phyloP scores from a whole-genome alignment of 2,113 vertebrate species.

The Neomonachus schauinslandi region DNA sequence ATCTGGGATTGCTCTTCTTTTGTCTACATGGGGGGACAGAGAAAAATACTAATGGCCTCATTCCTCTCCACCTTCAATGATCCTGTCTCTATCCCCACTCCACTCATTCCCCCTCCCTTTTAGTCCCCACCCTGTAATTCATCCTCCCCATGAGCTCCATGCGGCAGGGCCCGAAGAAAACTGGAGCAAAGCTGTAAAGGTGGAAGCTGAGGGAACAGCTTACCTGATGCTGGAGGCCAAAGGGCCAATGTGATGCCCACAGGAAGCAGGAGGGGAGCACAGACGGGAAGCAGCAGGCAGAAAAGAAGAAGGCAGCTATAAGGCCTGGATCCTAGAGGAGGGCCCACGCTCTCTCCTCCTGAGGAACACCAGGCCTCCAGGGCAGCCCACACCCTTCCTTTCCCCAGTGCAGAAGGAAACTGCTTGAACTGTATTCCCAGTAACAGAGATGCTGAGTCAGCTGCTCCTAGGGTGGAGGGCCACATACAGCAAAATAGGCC shows the following conservation, averaged over 20 bases:
- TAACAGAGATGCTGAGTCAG: slow-evolving; percentile 55
- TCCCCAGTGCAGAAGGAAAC: slow-evolving; percentile 32
- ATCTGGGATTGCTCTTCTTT: slow-evolving; percentile 99
- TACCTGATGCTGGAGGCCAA: slow-evolving; percentile 78
- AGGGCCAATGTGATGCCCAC: slow-evolving; percentile 36
- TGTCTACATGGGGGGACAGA: slow-evolving; percentile 86
- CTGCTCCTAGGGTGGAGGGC: slow-evolving; percentile 23
- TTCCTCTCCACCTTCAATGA: not conserved
- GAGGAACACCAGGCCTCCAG: slow-evolving; percentile 12
- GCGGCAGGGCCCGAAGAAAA: not conserved
- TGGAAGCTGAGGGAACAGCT: slow-evolving; percentile 21
- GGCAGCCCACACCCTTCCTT: not conserved
- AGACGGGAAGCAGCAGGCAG: slow-evolving; percentile 5
- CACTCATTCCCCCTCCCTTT: not conserved
- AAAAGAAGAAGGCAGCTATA: slow-evolving; percentile 37
- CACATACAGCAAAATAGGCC: not conserved
- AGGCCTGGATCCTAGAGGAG: slow-evolving; percentile 8
- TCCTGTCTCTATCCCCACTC: not conserved
- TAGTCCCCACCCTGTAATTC: not conserved
- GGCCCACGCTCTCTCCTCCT: not conserved
- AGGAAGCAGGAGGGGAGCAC: slow-evolving; percentile 35
- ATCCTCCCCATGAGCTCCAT: not conserved
- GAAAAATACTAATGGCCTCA: not conserved
- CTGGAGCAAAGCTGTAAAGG: not conserved
- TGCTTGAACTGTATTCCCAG: slow-evolving; percentile 26